These are phyloP conservation scores for Phyto melanocephala DNA, from an alignment of 2,888 invertebrate species.

Conservation along the genomic window DNA sequence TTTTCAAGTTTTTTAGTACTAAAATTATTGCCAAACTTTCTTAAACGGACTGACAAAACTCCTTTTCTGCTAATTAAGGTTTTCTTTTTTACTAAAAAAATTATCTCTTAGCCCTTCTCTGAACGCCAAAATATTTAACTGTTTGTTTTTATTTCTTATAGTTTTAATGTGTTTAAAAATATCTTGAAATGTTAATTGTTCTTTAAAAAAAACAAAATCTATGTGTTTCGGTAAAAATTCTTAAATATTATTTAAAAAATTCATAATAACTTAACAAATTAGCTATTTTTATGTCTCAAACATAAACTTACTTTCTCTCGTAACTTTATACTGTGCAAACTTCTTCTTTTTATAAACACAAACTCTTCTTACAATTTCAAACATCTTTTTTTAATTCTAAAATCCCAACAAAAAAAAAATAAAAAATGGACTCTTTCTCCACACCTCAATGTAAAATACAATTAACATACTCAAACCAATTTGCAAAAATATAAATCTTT, in stretches of 20 bases:
- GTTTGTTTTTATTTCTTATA: too few species aligned
- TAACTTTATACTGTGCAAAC: conserved; percentile 38
- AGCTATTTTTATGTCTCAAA: neutral
- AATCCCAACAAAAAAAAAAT: conserved; percentile 8
- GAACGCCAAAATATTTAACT: too few species aligned
- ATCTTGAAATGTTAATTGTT: conserved; percentile 24
- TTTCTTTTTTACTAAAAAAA: too few species aligned
- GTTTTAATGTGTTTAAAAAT: neutral
- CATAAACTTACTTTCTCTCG: neutral
- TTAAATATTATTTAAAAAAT: neutral
- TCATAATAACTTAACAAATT: too few species aligned
- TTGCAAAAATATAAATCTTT: conserved; percentile 44
- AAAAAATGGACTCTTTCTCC: conserved; percentile 42
- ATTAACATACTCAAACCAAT: conserved; percentile 57
- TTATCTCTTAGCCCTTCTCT: too few species aligned
- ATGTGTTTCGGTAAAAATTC: conserved; percentile 18
- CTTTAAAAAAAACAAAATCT: too few species aligned
- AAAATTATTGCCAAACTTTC: too few species aligned
- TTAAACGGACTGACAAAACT: too few species aligned
- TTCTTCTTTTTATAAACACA: conserved; percentile 24
- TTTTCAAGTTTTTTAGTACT: too few species aligned
- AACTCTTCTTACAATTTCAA: conserved; percentile 62
- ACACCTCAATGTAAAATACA: conserved; percentile 44
- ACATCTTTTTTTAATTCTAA: conserved; percentile 66
- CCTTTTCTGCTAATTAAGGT: too few species aligned